Evolutionary conservation across 2,797 vertebrate genomes (phyloP).

Genomic region (Karalla daura): DNA sequence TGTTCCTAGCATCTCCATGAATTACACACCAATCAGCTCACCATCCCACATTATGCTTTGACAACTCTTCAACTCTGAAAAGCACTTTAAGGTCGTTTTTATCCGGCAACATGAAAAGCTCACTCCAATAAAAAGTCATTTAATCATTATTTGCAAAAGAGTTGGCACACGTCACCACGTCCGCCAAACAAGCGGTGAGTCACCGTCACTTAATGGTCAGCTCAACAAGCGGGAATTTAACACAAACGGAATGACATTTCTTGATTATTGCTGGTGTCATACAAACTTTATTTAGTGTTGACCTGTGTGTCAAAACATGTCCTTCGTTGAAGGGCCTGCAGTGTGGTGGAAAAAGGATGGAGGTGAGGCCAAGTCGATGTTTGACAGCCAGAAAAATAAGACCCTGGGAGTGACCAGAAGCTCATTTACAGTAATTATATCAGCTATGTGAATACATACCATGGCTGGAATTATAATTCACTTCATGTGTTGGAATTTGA

Average conservation of each 20-base stretch:
- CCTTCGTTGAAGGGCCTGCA: slow-evolving; percentile 47
- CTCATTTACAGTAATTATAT: slow-evolving; percentile 21
- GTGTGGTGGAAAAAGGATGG: slow-evolving; percentile 34
- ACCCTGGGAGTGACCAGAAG: slow-evolving; percentile 10
- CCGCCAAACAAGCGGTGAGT: slow-evolving; percentile 70
- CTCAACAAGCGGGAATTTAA: slow-evolving; percentile 62
- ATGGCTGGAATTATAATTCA: too few relatives aligned
- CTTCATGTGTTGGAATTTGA: too few relatives aligned
- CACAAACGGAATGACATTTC: slow-evolving; percentile 68
- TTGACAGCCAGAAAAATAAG: slow-evolving; percentile 1
- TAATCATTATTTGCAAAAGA: slow-evolving; percentile 68
- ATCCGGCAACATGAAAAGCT: slow-evolving; percentile 59
- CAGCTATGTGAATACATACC: background rate
- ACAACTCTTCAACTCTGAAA: slow-evolving; percentile 73
- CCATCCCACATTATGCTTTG: slow-evolving; percentile 68
- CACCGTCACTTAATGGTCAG: slow-evolving; percentile 69
- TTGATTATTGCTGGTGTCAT: slow-evolving; percentile 67
- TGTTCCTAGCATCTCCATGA: slow-evolving; percentile 56
- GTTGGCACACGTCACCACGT: slow-evolving; percentile 47
- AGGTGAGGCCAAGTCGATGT: slow-evolving; percentile 52
- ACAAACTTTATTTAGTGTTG: slow-evolving; percentile 63
- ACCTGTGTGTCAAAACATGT: slow-evolving; percentile 72
- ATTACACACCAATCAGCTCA: slow-evolving; percentile 72
- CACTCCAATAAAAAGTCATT: slow-evolving; percentile 63
- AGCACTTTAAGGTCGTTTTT: slow-evolving; percentile 72